Evolutionary conservation across 2,113 vertebrate genomes (phyloP).

Genomic region (Phaethornis superciliosus): DNA sequence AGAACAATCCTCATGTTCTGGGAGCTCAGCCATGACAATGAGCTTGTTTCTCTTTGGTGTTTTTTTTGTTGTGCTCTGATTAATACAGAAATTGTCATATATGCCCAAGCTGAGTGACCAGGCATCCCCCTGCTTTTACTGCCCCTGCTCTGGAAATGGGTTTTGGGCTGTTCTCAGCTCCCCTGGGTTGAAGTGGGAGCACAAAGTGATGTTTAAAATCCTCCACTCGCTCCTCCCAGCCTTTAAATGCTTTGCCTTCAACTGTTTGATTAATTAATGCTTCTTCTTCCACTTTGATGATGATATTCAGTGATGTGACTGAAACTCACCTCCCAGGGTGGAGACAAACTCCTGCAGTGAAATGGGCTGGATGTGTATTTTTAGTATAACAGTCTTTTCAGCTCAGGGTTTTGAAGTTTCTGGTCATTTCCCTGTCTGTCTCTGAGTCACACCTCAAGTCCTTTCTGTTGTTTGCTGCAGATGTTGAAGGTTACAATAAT

Average conservation of each 20-base stretch:
- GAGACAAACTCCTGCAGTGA: neutral
- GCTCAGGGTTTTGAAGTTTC: slow-evolving; percentile 1
- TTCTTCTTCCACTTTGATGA: slow-evolving; percentile 25
- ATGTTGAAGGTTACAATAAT: neutral
- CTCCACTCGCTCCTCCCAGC: neutral
- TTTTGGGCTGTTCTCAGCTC: neutral
- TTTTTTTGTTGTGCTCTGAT: neutral
- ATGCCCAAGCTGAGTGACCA: neutral
- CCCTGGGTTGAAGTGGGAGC: neutral
- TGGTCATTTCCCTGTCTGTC: neutral
- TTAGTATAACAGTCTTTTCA: neutral
- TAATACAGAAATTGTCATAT: neutral
- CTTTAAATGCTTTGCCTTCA: neutral
- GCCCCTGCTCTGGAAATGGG: neutral
- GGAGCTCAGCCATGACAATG: fast-evolving
- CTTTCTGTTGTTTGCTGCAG: neutral
- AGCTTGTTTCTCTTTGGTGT: neutral
- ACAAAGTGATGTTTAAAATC: neutral
- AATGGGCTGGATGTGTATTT: neutral
- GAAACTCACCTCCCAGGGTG: neutral
- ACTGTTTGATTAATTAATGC: slow-evolving; percentile 27
- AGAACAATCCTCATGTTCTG: neutral
- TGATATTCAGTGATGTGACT: slow-evolving; percentile 4
- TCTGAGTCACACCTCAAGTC: neutral
- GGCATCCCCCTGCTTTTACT: neutral